A percentile compares a stretch with the other conserved stretches of the same genome.
These are phyloP conservation scores for Craterocephalus amniculus DNA, from an alignment of 2,797 vertebrate genomes.

Conservation along the genomic window DNA sequence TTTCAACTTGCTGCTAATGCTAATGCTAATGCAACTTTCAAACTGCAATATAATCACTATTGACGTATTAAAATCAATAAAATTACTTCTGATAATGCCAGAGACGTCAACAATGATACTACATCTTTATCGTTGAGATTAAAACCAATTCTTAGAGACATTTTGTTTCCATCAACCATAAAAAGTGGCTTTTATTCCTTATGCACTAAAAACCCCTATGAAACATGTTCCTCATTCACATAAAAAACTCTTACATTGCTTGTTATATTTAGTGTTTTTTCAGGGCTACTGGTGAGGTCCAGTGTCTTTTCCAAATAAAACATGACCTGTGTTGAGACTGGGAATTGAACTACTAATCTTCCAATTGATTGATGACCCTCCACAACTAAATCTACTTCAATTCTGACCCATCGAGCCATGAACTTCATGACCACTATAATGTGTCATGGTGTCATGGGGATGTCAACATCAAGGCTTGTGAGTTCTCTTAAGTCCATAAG, in stretches of 20 bases:
- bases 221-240: neutral
- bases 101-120: neutral
- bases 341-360: neutral
- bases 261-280: too few species aligned
- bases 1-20: too few species aligned
- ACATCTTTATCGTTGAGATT: neutral
- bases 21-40: too few species aligned
- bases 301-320: neutral
- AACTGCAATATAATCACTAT: neutral
- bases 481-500: neutral
- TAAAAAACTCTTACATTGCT: too few species aligned
- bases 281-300: neutral
- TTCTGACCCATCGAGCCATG: neutral
- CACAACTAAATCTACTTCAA: neutral
- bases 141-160: neutral
- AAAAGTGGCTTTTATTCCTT: neutral
- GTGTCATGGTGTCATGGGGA: neutral
- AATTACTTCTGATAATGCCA: neutral
- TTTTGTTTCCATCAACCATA: neutral
- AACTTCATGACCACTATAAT: too few species aligned
- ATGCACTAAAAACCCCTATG: neutral
- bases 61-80: neutral
- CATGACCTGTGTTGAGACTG: neutral
- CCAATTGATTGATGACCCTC: neutral
- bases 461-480: neutral